Percentiles rank a stretch among this genome's conserved stretches.
Conservation (phyloP, 2,888 invertebrate species). For the Dicyrtoma fusca region DNA sequence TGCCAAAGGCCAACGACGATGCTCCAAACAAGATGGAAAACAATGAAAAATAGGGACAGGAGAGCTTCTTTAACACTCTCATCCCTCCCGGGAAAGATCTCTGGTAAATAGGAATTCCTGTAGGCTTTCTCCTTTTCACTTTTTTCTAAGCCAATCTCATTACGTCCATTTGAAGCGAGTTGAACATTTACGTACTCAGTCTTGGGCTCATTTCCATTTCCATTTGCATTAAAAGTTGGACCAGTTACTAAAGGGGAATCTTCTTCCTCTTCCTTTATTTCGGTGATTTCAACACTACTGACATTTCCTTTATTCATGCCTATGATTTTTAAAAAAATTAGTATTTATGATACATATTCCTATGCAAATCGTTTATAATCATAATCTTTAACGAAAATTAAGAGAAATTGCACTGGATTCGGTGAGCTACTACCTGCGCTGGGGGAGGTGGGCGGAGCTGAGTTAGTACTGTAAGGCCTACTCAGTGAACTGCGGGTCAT, state of each 20-base stretch:
- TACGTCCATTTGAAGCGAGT: not conserved
- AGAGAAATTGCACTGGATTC: too few species aligned
- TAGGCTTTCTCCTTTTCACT: not conserved
- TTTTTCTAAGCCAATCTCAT: not conserved
- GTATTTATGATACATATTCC: too few species aligned
- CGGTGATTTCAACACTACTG: not conserved
- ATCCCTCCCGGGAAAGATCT: slow-evolving; percentile 30
- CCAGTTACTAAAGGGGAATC: too few species aligned
- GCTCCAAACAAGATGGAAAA: slow-evolving; percentile 44
- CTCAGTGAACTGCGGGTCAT: too few species aligned
- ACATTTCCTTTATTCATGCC: not conserved
- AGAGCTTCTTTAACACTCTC: slow-evolving; percentile 44
- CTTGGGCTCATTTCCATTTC: not conserved
- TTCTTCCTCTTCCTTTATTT: not conserved
- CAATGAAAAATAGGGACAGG: slow-evolving; percentile 39
- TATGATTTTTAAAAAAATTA: not conserved
- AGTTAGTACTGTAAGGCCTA: too few species aligned
- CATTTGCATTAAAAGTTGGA: too few species aligned
- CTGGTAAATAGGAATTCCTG: not conserved
- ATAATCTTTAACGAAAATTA: too few species aligned
- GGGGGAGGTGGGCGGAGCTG: too few species aligned
- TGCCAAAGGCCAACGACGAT: slow-evolving; percentile 47
- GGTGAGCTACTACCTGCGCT: too few species aligned
- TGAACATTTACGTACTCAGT: slow-evolving; percentile 18
- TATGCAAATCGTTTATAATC: too few species aligned